Percentiles rank a stretch among this genome's conserved stretches.
Conservation (phyloP, 2,797 vertebrate genomes). For the Amblyraja radiata region DNA sequence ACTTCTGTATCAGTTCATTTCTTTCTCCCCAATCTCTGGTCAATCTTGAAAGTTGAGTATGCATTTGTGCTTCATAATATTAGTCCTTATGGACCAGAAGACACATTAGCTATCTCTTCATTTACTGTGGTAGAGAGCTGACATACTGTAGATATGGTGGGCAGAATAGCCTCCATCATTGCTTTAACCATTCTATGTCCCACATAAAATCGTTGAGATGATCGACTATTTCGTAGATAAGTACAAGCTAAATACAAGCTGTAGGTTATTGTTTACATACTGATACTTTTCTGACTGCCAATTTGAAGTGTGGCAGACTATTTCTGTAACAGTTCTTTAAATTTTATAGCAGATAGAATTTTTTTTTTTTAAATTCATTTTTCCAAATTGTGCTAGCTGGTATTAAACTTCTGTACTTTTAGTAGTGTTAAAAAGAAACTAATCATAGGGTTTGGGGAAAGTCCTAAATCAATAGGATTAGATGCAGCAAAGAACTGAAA, state of each 20-base stretch:
- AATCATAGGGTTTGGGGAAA: background rate
- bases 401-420: background rate
- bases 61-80: background rate
- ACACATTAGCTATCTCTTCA: background rate
- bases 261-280: background rate
- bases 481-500: background rate
- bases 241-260: background rate
- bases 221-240: too few relatives aligned
- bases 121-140: background rate
- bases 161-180: too few relatives aligned
- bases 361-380: background rate
- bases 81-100: background rate
- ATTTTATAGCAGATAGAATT: background rate
- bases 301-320: background rate
- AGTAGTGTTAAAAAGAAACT: background rate
- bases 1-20: background rate
- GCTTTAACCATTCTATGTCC: too few relatives aligned
- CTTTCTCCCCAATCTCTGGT: background rate
- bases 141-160: too few relatives aligned
- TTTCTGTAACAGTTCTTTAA: background rate
- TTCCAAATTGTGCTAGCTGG: background rate
- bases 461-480: background rate
- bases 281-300: background rate
- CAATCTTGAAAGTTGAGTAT: background rate
- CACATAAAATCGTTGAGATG: background rate